Evolutionary conservation across 2,888 invertebrate species (phyloP), one percentile per base, ranked within the genome.

Genomic region (Acanthosepion lycidas): DNA sequence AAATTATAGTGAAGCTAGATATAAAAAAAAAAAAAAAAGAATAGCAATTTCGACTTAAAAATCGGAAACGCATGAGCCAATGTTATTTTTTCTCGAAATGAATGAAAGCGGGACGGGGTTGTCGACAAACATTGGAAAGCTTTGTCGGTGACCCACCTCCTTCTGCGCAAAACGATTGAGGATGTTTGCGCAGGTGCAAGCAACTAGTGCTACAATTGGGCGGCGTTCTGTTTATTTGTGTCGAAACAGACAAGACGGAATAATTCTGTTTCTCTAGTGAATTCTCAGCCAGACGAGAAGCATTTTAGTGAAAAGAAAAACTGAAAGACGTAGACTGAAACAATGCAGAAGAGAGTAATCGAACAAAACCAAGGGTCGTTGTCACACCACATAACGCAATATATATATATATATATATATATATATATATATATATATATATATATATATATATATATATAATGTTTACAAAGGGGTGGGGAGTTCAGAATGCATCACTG

Each of bases 181-280:
- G 33, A 1, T 78, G 78, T 78, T 78, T 33, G 18, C 78, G 78
- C 78, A 78, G 78, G 78, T 78, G 78, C 78, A 78, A n/a, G 78
- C 33, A 78, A 78, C 78, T 78, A n/a, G 78, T n/a, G n/a, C 78
- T 28, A 78, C 12, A 78, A 78, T 12, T 78, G 78, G 78, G 78
- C n/a, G n/a, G n/a, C n/a, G 33, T 78, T 78, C 78, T 78, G 78
- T n/a, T 78, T 78, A 78, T 78, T 78, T 78, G n/a, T 78, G 78
- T 18, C 12, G n/a, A 15, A 33, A n/a, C 5, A 12, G n/a, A n/a
- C 15, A 78, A n/a, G n/a, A 12, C 8, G n/a, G 18, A 9, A n/a
- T 78, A 15, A 78, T 78, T 78, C n/a, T 78, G n/a, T 12, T 78
- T 15, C 33, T 9, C 78, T 78, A 12, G n/a, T 78, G n/a, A 9